Percentiles rank a stretch among this genome's conserved stretches.
Evolutionary conservation across 2,797 vertebrate species (phyloP).

Genomic region (Cyprinella venusta): DNA sequence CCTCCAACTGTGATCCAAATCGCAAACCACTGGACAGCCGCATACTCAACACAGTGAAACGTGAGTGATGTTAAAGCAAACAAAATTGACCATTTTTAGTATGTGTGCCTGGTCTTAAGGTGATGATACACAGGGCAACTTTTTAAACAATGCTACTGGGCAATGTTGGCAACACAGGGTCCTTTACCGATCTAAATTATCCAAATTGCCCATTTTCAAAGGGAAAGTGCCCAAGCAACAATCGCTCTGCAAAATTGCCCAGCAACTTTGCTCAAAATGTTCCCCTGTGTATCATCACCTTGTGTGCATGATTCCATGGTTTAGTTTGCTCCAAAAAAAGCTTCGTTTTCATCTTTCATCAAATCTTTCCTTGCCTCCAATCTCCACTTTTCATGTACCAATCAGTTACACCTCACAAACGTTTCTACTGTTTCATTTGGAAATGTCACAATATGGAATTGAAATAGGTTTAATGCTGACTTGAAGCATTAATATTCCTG

Average conservation of each 20-base stretch:
- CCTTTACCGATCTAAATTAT: no score
- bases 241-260: no score
- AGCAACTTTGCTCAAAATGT: no score
- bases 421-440: not conserved
- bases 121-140: no score
- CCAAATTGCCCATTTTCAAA: no score
- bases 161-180: no score
- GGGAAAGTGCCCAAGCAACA: no score
- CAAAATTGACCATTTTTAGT: not conserved
- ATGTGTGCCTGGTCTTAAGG: no score
- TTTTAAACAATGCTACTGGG: no score
- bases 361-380: not conserved
- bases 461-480: not conserved
- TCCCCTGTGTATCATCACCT: no score
- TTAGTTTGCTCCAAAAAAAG: not conserved
- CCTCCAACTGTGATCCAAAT: conserved; percentile 95
- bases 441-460: not conserved
- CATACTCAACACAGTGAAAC: conserved; percentile 94
- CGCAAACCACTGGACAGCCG: conserved; percentile 95
- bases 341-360: no score
- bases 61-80: conserved; percentile 76
- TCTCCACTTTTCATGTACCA: not conserved
- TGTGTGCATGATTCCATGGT: not conserved
- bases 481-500: not conserved
- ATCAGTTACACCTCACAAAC: not conserved